A percentile compares a stretch with the other conserved stretches of the same genome.
These are phyloP conservation scores for Leptocoma aspasia DNA, from an alignment of 2,113 vertebrate species.

Conservation along the genomic window DNA sequence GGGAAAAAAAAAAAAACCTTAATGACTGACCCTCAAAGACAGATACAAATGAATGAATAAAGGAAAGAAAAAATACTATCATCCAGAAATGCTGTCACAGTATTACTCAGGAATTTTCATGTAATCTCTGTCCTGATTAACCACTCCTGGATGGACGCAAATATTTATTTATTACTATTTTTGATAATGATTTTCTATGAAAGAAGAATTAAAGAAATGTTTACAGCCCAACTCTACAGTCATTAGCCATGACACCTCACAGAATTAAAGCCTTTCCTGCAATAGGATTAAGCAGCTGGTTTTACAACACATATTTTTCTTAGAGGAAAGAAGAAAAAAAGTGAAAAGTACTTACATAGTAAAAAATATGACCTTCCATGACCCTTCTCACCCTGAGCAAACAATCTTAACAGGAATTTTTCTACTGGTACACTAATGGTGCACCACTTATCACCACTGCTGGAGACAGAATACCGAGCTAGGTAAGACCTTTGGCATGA, in stretches of 20 bases:
- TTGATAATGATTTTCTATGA: neutral
- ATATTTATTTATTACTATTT: neutral
- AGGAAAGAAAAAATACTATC: neutral
- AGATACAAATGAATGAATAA: neutral
- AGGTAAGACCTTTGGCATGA: conserved; percentile 32
- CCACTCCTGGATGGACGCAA: neutral
- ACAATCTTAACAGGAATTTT: conserved; percentile 30
- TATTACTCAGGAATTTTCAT: neutral
- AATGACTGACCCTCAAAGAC: neutral
- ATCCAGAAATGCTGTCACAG: neutral
- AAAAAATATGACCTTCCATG: neutral
- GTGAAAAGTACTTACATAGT: neutral
- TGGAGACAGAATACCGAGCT: neutral
- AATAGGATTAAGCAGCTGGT: neutral
- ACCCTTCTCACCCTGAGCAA: neutral
- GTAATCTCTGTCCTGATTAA: neutral
- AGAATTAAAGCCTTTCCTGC: neutral
- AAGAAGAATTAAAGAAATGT: neutral
- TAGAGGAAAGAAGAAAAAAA: neutral
- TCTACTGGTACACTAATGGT: conserved; percentile 2
- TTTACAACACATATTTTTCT: neutral
- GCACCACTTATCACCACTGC: neutral
- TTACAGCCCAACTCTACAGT: neutral
- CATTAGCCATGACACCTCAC: neutral
- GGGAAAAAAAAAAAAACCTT: neutral